A percentile compares a stretch with the other conserved stretches of the same genome.
Evolutionary conservation across 2,113 vertebrate species (phyloP).

Genomic region (Phylloscopus trochilus): DNA sequence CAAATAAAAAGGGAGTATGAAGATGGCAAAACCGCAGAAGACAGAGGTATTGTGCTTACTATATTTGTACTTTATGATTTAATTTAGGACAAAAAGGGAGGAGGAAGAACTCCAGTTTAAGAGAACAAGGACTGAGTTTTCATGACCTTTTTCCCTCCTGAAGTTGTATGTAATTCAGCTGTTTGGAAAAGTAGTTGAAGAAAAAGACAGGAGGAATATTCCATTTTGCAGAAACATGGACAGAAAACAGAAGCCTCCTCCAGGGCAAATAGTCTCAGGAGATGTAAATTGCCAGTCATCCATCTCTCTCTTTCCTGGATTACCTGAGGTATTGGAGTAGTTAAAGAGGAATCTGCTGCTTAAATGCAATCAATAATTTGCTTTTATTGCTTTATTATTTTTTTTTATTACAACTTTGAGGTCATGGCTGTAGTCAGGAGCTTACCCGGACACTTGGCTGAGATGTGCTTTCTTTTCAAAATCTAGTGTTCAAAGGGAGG

Average conservation of each 20-base stretch:
- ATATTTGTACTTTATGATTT: neutral
- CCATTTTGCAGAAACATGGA: neutral
- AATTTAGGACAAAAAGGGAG: neutral
- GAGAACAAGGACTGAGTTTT: neutral
- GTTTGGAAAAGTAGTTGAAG: neutral
- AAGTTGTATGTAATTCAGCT: neutral
- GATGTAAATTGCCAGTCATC: neutral
- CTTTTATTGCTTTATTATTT: neutral
- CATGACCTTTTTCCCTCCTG: neutral
- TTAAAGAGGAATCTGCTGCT: neutral
- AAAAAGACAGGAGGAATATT: neutral
- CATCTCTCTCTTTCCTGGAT: neutral
- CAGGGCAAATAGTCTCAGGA: neutral
- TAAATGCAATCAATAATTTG: neutral
- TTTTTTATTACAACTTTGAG: neutral
- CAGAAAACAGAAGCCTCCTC: neutral
- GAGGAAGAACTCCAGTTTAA: neutral
- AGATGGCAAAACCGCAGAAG: neutral
- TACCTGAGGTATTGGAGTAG: neutral
- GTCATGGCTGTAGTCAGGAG: neutral
- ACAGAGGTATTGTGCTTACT: neutral
- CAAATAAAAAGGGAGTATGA: neutral
- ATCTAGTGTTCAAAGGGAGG: neutral
- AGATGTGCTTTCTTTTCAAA: neutral
- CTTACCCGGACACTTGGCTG: neutral